phyloP scores from a whole-genome alignment of 64 coral and sea anemone genomes.

The Montipora sp. region DNA sequence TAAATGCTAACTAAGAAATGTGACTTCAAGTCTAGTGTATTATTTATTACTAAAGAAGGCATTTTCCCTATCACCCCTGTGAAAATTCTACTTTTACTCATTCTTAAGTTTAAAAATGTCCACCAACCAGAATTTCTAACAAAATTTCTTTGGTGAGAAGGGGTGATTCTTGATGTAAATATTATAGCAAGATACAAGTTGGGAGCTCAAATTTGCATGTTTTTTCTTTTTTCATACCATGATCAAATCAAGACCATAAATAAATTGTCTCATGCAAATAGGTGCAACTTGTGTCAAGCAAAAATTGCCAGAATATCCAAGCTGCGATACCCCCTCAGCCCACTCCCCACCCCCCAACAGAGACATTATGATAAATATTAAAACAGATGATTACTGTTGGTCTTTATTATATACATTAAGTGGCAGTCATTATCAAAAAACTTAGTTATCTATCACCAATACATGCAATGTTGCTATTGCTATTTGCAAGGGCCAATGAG shows the following conservation, averaged over 20 bases:
- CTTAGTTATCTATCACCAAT: background rate
- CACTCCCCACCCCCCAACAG: background rate
- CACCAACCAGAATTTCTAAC: no score
- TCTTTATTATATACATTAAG: background rate
- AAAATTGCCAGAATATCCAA: background rate
- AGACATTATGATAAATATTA: background rate
- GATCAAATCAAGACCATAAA: no score
- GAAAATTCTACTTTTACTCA: no score
- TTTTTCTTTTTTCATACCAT: no score
- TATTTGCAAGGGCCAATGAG: background rate
- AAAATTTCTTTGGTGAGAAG: no score
- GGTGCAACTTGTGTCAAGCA: background rate
- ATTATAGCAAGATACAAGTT: no score
- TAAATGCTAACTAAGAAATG: background rate
- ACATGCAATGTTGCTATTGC: background rate
- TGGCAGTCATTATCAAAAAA: background rate
- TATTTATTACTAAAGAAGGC: no score
- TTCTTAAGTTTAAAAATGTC: no score
- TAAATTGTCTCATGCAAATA: background rate
- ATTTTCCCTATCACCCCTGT: no score
- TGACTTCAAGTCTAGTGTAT: no score
- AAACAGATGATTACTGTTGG: background rate
- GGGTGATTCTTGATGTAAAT: no score
- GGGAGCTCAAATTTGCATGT: no score
- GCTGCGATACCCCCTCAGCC: background rate